phyloP scores from a whole-genome alignment of 1,140 invertebrate genomes.

The Macrotrachela quadricornifera region DNA sequence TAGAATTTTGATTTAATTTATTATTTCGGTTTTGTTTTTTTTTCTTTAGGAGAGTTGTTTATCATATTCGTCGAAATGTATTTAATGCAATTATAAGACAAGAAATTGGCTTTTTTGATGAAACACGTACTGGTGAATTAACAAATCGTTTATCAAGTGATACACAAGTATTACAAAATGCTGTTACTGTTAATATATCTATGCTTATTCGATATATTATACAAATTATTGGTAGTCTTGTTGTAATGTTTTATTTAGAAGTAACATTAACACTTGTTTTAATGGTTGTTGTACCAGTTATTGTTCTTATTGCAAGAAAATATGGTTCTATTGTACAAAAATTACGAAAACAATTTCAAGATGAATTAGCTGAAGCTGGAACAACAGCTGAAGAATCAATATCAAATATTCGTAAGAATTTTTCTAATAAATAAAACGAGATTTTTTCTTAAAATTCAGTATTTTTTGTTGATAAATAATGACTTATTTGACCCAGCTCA shows the following conservation, averaged over 20 bases:
- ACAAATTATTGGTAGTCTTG: constrained; percentile 23
- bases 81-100: constrained; percentile 19
- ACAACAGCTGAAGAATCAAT: constrained; percentile 21
- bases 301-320: constrained; percentile 20
- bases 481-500: too few relatives aligned
- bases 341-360: constrained; percentile 21
- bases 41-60: constrained; percentile 14
- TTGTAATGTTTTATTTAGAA: constrained; percentile 26
- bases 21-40: too few relatives aligned
- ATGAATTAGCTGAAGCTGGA: constrained; percentile 20
- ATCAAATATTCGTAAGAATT: constrained; percentile 13
- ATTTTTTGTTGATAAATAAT: too few relatives aligned
- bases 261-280: constrained; percentile 21
- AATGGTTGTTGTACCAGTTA: constrained; percentile 22
- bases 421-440: too few relatives aligned
- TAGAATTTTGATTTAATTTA: too few relatives aligned
- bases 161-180: constrained; percentile 26
- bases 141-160: constrained; percentile 26
- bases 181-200: constrained; percentile 22
- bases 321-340: constrained; percentile 24
- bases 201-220: constrained; percentile 22
- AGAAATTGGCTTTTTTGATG: constrained; percentile 28
- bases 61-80: constrained; percentile 18
- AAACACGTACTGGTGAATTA: constrained; percentile 25
- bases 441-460: too few relatives aligned